These are phyloP conservation scores for Prionace glauca DNA, from an alignment of 2,797 vertebrate genomes.

Conservation along the genomic window DNA sequence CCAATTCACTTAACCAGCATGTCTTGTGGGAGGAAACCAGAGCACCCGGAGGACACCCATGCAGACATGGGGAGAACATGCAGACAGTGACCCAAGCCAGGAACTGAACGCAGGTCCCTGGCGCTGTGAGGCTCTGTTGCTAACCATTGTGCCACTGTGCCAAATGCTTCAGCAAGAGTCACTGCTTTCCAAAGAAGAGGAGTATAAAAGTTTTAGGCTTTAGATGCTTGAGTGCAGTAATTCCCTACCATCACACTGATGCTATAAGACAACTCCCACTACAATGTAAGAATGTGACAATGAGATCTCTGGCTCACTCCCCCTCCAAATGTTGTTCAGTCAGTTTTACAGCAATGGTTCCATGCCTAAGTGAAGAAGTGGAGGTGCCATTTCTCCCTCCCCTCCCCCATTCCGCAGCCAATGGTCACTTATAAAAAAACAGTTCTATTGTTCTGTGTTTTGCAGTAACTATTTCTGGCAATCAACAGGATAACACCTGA, in stretches of 20 bases:
- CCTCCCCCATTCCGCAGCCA: not conserved
- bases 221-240: not conserved
- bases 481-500: not conserved
- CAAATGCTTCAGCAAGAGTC: not conserved
- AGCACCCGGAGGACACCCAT: no score
- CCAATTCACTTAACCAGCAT: no score
- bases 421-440: not conserved
- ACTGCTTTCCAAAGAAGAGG: not conserved
- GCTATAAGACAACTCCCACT: not conserved
- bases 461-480: not conserved
- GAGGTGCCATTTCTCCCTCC: not conserved
- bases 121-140: no score
- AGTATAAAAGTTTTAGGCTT: not conserved
- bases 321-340: not conserved
- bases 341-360: not conserved
- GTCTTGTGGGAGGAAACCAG: no score
- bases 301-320: not conserved
- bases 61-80: no score
- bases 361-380: not conserved
- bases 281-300: not conserved
- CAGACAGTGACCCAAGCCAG: no score
- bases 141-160: no score
- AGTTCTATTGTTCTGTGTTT: not conserved
- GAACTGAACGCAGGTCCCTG: no score
- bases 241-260: not conserved